Conservation (phyloP, 1,140 invertebrate species). For the Apis laboriosa region DNA sequence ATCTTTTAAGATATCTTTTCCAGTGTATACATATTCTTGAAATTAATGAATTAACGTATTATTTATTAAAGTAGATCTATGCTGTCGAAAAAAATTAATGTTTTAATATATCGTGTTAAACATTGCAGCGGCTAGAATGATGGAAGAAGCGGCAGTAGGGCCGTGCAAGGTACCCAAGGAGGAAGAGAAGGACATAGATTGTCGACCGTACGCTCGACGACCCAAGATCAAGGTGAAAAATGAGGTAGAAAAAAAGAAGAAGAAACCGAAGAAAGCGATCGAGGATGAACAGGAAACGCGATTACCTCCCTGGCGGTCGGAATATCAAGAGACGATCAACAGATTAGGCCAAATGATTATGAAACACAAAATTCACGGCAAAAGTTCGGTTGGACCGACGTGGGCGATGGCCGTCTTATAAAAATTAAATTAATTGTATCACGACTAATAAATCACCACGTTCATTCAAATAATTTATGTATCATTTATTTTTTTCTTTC, state of each 20-base stretch:
- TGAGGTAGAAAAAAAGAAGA: neutral
- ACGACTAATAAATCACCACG: neutral
- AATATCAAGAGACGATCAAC: conserved; percentile 83
- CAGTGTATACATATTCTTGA: too few species aligned
- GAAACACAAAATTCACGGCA: conserved; percentile 80
- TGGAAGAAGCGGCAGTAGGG: neutral
- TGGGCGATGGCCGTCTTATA: neutral
- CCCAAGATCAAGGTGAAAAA: conserved; percentile 70
- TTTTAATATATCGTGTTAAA: neutral
- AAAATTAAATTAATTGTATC: neutral
- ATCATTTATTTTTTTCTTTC: too few species aligned
- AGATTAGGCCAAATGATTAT: conserved; percentile 83
- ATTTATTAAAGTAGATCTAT: too few species aligned
- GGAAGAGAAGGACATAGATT: conserved; percentile 77
- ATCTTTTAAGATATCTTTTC: too few species aligned
- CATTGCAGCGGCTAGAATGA: conserved; percentile 11
- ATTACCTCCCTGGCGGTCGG: conserved; percentile 74
- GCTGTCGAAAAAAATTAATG: neutral
- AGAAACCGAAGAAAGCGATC: conserved; percentile 23
- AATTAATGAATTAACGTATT: neutral
- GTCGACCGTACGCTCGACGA: conserved; percentile 78
- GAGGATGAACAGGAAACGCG: conserved; percentile 29
- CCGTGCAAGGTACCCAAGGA: conserved; percentile 43
- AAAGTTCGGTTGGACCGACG: neutral
- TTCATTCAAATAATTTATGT: neutral